Evolutionary conservation across 2,888 invertebrate species (phyloP), one percentile per base, ranked within the genome.

Genomic region (Anodontia alba): DNA sequence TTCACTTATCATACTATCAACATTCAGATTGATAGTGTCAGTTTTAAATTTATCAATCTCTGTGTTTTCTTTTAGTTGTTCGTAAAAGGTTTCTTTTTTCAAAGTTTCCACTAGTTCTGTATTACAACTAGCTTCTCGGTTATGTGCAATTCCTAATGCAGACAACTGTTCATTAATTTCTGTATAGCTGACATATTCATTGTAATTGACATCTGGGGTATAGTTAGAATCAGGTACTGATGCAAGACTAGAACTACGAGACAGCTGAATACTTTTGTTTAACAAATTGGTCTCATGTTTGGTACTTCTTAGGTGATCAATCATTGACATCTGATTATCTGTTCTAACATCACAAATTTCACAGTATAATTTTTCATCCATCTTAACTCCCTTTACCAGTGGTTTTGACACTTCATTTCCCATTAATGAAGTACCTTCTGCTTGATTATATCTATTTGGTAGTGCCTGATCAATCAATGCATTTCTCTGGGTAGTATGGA

Each of bases 131-230:
- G 1, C 17, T 33, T 62, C 23, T 23, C 33, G 33, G 1, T 62
- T 33, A 33, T 62, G 29, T 62, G 62, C 10, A 20, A 62, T 10
- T 20, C 31, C 33, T 33, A 62, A 20, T 5, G 31, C 62, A 33
- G 62, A 62, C 62, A 62, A 29, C 29, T 33, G 62, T 23, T 62
- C 33, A 62, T 31, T 33, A 33, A 62, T 62, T 29, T 20, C 62
- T 12, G 33, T 33, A 62, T 62, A 62, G 23, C 62, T 62, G 1
- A 62, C 62, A 62, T 62, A 62, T 15, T 62, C 62, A 62, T 31
- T 26, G 5, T 8, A 33, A 62, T 62, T 62, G 17, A n/a, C 23
- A 33, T 17, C 33, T 31, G 33, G 33, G 1, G 29, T 1, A 33
- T 8, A n/a, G 10, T 62, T 23, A 15, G 17, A 2, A 15, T 62